Conservation (phyloP, 2,113 vertebrate genomes). For the Cariama cristata region DNA sequence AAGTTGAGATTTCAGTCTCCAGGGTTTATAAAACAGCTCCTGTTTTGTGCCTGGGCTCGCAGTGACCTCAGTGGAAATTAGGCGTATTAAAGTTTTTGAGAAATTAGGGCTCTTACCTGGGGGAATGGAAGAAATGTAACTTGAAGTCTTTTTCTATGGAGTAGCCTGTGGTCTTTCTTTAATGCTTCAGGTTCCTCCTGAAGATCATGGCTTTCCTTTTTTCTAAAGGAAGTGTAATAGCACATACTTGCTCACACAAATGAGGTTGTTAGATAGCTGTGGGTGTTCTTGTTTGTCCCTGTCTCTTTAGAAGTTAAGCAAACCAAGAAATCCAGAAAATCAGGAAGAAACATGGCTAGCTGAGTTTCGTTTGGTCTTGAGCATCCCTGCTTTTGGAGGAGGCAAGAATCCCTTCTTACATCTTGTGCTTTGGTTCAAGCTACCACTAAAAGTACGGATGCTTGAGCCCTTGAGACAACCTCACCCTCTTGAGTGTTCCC, state of each 20-base stretch:
- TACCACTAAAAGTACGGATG: background rate
- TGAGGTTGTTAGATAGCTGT: background rate
- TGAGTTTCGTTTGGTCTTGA: background rate
- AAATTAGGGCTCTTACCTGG: background rate
- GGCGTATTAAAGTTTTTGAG: background rate
- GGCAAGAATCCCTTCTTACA: background rate
- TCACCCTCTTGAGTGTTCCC: background rate
- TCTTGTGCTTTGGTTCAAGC: background rate
- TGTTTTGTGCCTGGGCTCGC: background rate
- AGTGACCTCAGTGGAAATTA: background rate
- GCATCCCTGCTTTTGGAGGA: background rate
- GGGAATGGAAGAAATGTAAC: background rate
- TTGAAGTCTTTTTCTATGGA: background rate
- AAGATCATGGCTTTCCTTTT: background rate
- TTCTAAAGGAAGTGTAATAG: background rate
- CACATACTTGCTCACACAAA: background rate
- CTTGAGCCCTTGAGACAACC: background rate
- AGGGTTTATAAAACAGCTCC: background rate
- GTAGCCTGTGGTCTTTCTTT: background rate
- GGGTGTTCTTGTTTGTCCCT: background rate
- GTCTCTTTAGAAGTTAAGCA: background rate
- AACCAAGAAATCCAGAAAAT: background rate
- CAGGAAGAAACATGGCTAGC: background rate
- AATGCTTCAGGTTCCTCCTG: background rate
- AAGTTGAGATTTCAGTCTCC: background rate